phyloP scores from a whole-genome alignment of 2,888 invertebrate genomes.

The Gandaritis pyraliata region DNA sequence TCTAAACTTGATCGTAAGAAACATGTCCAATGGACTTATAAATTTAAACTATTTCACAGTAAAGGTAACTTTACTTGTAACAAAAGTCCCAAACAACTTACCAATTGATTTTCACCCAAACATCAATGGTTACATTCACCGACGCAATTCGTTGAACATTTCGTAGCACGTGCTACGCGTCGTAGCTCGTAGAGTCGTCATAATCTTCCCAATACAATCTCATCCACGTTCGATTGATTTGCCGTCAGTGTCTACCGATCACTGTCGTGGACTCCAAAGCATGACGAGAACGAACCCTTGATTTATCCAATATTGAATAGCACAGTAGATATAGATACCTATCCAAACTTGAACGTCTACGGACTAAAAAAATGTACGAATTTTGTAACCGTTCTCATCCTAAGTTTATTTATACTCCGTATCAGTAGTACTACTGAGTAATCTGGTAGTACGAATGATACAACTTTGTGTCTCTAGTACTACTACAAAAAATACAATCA shows the following conservation, averaged over 20 bases:
- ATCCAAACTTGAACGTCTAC: conserved; percentile 1
- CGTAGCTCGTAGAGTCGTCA: conserved; percentile 11
- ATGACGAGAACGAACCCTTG: conserved; percentile 2
- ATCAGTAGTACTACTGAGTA: too few relatives aligned
- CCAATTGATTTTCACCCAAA: too few relatives aligned
- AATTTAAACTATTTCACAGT: background rate
- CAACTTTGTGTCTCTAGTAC: too few relatives aligned
- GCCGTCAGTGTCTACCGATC: conserved; percentile 15
- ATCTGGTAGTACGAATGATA: too few relatives aligned
- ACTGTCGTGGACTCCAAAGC: conserved; percentile 13
- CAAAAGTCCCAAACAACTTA: background rate
- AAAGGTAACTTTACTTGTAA: too few relatives aligned
- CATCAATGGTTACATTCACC: too few relatives aligned
- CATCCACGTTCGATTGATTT: conserved; percentile 5
- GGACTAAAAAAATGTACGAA: too few relatives aligned
- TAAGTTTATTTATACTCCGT: too few relatives aligned
- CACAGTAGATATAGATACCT: background rate
- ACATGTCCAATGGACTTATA: background rate
- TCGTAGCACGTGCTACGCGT: conserved; percentile 17
- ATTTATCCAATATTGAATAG: conserved; percentile 13
- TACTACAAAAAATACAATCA: too few relatives aligned
- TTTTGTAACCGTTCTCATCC: too few relatives aligned
- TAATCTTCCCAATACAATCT: background rate
- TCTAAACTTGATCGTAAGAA: background rate
- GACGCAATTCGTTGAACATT: background rate